Percentiles rank a stretch among this genome's conserved stretches.
These are phyloP conservation scores for Aporophyla nigra DNA, from an alignment of 2,888 invertebrate genomes.

Conservation along the genomic window DNA sequence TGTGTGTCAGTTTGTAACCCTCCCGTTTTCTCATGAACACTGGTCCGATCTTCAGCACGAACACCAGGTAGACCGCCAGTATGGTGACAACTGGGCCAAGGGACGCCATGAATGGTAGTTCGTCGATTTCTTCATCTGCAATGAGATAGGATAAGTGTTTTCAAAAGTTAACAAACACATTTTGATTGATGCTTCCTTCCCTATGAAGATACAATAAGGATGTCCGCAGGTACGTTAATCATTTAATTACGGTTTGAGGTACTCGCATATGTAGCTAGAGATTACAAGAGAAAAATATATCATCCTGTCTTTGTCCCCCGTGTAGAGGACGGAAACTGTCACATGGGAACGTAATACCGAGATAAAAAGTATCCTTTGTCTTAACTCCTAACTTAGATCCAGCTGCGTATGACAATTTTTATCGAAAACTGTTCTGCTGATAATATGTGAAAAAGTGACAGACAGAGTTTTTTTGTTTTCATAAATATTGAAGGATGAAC, in stretches of 20 bases:
- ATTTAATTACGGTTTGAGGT: not conserved
- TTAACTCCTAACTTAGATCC: not conserved
- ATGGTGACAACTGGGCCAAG: slow-evolving; percentile 94
- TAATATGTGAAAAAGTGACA: not conserved
- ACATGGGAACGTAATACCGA: not conserved
- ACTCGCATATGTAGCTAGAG: not conserved
- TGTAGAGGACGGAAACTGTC: not conserved
- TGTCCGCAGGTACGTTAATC: not conserved
- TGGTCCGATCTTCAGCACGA: slow-evolving; percentile 95
- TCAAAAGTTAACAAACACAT: not conserved
- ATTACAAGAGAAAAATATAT: not conserved
- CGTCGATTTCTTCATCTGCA: slow-evolving; percentile 91
- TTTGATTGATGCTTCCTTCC: not conserved
- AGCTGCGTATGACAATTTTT: not conserved
- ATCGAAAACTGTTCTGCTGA: not conserved
- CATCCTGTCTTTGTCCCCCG: not conserved
- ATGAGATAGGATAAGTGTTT: slow-evolving; percentile 37
- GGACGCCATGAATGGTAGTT: slow-evolving; percentile 95
- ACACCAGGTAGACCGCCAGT: slow-evolving; percentile 93
- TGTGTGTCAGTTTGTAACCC: slow-evolving; percentile 94
- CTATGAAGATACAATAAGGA: too few species aligned
- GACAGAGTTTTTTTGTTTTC: too few species aligned
- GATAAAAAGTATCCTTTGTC: not conserved
- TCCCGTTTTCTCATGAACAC: slow-evolving; percentile 96
- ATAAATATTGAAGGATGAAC: not conserved